phyloP scores from a whole-genome alignment of 2,113 vertebrate species.

The Chaenogobius annularis region DNA sequence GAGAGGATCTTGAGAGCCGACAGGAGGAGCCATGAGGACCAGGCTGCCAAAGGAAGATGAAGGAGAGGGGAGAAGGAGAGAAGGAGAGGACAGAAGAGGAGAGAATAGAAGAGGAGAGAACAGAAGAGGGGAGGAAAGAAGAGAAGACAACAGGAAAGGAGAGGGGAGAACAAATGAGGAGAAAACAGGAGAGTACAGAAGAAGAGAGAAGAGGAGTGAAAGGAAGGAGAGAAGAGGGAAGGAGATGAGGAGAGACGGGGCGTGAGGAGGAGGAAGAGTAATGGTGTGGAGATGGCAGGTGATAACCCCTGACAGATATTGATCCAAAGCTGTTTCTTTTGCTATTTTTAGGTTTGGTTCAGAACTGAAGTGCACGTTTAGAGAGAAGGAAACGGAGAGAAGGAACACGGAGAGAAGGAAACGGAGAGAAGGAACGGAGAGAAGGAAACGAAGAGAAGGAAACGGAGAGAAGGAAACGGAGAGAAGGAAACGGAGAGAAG shows the following conservation, averaged over 20 bases:
- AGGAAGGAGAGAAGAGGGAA: neutral
- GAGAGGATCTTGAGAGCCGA: conserved; percentile 33
- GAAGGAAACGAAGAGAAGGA: no score
- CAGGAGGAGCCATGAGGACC: conserved; percentile 19
- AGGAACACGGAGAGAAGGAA: no score
- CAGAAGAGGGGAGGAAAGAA: conserved; percentile 4
- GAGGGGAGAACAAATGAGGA: no score
- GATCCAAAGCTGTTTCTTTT: conserved; percentile 1
- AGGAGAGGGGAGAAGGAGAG: conserved; percentile 5
- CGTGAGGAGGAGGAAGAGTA: conserved; percentile 11
- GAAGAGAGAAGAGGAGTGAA: neutral
- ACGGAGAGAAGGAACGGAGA: no score
- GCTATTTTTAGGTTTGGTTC: neutral
- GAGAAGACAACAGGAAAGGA: neutral
- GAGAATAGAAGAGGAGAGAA: no score
- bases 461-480: no score
- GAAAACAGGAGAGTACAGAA: no score
- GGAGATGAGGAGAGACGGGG: no score
- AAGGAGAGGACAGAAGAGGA: no score
- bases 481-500: no score
- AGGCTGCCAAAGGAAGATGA: neutral
- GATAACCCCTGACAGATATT: neutral
- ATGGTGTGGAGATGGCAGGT: conserved; percentile 7
- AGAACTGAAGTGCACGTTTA: neutral
- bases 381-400: no score